A percentile compares a stretch with the other conserved stretches of the same genome.
Evolutionary conservation across 1,140 invertebrate species (phyloP).

Genomic region (Drosophila sechellia): DNA sequence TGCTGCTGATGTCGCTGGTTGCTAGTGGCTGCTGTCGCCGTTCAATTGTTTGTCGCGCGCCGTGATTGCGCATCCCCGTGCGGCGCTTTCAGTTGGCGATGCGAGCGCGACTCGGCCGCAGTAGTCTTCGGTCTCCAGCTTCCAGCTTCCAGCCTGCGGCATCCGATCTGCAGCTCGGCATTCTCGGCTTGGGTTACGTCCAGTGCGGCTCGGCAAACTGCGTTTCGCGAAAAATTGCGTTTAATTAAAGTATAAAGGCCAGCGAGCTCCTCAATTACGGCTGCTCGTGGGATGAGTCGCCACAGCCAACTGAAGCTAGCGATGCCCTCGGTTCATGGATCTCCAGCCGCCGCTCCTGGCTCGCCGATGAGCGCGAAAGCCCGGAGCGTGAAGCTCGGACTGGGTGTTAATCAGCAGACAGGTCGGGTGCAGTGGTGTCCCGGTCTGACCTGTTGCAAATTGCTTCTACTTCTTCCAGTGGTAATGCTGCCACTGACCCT

Average conservation of each 20-base stretch:
- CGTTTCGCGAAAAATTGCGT: slow-evolving; percentile 72
- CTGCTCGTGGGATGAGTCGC: slow-evolving; percentile 63
- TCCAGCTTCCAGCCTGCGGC: slow-evolving; percentile 3
- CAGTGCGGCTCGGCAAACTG: slow-evolving; percentile 58
- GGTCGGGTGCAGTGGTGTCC: slow-evolving; percentile 84
- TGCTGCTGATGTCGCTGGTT: slow-evolving; percentile 17
- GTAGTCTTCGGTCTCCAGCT: slow-evolving; percentile 17
- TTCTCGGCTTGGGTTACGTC: slow-evolving; percentile 41
- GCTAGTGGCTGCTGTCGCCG: slow-evolving; percentile 34
- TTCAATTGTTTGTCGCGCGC: slow-evolving; percentile 77
- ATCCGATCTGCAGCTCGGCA: slow-evolving; percentile 23
- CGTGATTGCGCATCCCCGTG: slow-evolving; percentile 68
- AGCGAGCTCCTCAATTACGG: slow-evolving; percentile 50
- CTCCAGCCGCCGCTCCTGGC: slow-evolving; percentile 1
- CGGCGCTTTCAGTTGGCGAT: slow-evolving; percentile 66
- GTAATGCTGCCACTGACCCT: slow-evolving; percentile 79
- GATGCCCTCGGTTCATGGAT: slow-evolving; percentile 64
- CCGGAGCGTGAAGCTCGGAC: slow-evolving; percentile 55
- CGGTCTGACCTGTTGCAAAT: slow-evolving; percentile 78
- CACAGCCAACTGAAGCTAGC: slow-evolving; percentile 61
- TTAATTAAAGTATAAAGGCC: slow-evolving; percentile 80
- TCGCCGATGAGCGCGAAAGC: neutral
- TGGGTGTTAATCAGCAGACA: slow-evolving; percentile 78
- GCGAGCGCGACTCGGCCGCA: slow-evolving; percentile 69
- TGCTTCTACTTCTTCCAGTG: slow-evolving; percentile 80